Base-by-base conservation (phyloP, 2,888 invertebrate species). In the Drosophila nigricruria region DNA sequence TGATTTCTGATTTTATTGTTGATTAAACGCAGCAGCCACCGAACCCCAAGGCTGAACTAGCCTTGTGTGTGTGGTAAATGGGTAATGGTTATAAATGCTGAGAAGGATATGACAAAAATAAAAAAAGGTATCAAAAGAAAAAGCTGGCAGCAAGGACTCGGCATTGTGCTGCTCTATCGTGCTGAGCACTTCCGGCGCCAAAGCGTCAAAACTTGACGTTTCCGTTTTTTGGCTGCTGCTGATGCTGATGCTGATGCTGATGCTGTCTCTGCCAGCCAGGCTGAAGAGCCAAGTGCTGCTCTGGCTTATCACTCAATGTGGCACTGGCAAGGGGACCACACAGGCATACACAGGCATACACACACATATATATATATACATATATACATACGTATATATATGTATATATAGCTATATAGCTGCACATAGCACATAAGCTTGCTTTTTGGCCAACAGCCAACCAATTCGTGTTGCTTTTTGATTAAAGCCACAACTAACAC, bases 1-100 rank as follows among this genome's bases (percentile, higher is more conserved):
- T 92, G 90, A 91, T 91, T 91, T 88, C 81, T 88, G 91, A 91
- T 91, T 88, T 90, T 73, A 88, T 82, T 90, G 82, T 88, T 90
- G 87, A 90, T 88, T 90, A 88, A 87, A 79, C 81, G 79, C 61
- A 73, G 50, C 57, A 66, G 69, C 43, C 27, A 40, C 40, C 45
- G 42, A 32, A 1, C 27, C 23, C 27, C n/a, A 18, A 30, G 27
- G 47, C 47, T 47, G 18, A 53, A 67, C 50, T 49, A 53, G 50
- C 63, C 57, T 43, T 45, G 50, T 27, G 57, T 45, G 50, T 27
- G 57, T 32, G 67, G 38, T 47, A 50, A 42, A 42, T 10, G 58
- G 54, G 64, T 50, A 57, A 59, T 34, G 34, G 82, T 56, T 42
- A 72, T 71, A 82, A 85, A 85, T 66, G 70, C 85, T 77, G 69